These are phyloP conservation scores for Zapus hudsonius DNA, from an alignment of 2,113 vertebrate species.

Conservation along the genomic window DNA sequence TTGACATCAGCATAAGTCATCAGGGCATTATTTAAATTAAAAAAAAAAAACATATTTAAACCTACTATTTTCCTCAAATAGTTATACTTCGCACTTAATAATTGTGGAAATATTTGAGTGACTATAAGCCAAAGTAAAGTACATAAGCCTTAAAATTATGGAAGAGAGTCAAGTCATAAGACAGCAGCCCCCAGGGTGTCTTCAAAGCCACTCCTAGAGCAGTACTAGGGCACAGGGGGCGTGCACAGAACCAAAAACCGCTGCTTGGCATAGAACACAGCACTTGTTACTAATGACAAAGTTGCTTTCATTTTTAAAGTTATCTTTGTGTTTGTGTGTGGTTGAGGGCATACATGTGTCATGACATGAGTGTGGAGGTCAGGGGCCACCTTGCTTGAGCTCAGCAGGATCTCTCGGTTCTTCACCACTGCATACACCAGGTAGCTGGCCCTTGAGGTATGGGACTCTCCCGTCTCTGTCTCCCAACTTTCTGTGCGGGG, in stretches of 20 bases:
- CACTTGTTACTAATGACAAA: neutral
- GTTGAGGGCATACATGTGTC: no score
- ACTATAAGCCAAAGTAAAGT: neutral
- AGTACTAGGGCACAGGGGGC: accelerated
- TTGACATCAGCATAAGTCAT: neutral
- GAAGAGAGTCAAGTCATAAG: neutral
- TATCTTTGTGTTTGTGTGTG: no score
- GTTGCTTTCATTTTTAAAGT: neutral
- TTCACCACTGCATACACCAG: no score
- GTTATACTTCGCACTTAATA: neutral
- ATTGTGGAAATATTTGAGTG: neutral
- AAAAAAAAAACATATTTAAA: neutral
- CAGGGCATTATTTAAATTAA: no score
- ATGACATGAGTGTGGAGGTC: no score
- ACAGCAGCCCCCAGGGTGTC: neutral
- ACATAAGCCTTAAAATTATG: neutral
- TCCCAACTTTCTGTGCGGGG: no score
- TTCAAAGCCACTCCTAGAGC: neutral
- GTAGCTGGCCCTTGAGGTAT: no score
- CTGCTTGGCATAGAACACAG: neutral
- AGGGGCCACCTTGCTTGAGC: no score
- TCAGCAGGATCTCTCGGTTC: no score
- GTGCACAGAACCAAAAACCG: accelerated
- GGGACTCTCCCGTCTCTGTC: no score
- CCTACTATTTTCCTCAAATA: conserved; percentile 14